A percentile compares a stretch with the other conserved stretches of the same genome.
Conservation (phyloP, 1,140 invertebrate genomes). For the Bombus sibiricus region DNA sequence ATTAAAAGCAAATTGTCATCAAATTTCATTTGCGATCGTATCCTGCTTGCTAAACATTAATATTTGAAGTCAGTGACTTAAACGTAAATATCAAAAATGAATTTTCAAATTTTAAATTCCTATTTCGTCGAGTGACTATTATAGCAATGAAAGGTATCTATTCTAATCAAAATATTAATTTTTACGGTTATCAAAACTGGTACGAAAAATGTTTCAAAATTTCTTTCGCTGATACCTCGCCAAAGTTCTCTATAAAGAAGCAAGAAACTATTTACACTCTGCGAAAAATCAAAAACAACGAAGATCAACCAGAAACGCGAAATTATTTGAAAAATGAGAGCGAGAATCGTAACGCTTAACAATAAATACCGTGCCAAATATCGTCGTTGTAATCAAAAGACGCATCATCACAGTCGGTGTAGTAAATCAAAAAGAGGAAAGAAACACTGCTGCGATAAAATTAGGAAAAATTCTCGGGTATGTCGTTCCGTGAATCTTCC, state of each 20-base stretch:
- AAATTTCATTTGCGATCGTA: too few relatives aligned
- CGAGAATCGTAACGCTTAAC: conserved; percentile 58
- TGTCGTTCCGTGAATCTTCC: neutral
- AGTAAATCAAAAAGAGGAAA: conserved; percentile 1
- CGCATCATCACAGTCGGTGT: neutral
- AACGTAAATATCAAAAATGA: neutral
- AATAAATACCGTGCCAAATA: conserved; percentile 74
- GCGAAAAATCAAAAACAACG: neutral
- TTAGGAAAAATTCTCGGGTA: neutral
- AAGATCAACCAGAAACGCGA: neutral
- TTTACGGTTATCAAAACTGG: neutral
- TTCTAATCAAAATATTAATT: neutral
- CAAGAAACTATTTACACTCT: neutral
- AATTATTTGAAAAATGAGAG: neutral
- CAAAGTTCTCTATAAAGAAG: neutral
- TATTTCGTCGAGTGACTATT: neutral
- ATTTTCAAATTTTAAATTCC: neutral
- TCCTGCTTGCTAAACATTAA: neutral
- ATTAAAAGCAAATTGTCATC: neutral
- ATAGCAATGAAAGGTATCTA: neutral
- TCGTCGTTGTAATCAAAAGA: conserved; percentile 52
- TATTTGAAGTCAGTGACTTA: neutral
- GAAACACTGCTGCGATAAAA: conserved; percentile 29
- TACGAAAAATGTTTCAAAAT: neutral
- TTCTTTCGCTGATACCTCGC: neutral